Conservation (phyloP, 2,113 vertebrate genomes). For the Ammodytes dubius region DNA sequence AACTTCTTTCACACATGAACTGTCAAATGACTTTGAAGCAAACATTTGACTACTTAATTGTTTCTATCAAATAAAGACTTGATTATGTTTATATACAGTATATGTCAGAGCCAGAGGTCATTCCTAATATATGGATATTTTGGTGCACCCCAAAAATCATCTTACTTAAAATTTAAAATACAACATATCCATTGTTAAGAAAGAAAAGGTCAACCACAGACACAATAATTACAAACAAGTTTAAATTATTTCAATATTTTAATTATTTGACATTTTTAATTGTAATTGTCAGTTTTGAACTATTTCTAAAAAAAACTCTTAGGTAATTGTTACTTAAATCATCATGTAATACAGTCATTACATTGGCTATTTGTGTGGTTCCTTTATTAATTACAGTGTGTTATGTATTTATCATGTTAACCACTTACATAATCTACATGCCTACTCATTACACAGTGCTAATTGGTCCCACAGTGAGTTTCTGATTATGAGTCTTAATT, state of each 20-base stretch:
- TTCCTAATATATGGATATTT: too few species aligned
- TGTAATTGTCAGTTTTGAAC: not conserved
- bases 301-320: not conserved
- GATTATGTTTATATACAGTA: too few species aligned
- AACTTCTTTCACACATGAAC: too few species aligned
- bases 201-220: not conserved
- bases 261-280: not conserved
- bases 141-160: too few species aligned
- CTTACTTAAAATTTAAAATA: not conserved
- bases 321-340: not conserved
- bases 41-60: too few species aligned
- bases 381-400: constrained; percentile 34
- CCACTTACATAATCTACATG: constrained; percentile 48
- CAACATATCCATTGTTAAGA: not conserved
- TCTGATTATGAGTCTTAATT: constrained; percentile 62
- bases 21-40: too few species aligned
- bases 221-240: not conserved
- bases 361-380: not conserved
- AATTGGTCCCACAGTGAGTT: constrained; percentile 74
- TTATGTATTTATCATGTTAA: constrained; percentile 25
- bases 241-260: not conserved
- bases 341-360: not conserved
- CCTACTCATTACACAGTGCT: constrained; percentile 35
- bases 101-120: too few species aligned
- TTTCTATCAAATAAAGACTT: too few species aligned